Conservation (phyloP, 2,113 vertebrate genomes). For the Lanius ludovicianus region DNA sequence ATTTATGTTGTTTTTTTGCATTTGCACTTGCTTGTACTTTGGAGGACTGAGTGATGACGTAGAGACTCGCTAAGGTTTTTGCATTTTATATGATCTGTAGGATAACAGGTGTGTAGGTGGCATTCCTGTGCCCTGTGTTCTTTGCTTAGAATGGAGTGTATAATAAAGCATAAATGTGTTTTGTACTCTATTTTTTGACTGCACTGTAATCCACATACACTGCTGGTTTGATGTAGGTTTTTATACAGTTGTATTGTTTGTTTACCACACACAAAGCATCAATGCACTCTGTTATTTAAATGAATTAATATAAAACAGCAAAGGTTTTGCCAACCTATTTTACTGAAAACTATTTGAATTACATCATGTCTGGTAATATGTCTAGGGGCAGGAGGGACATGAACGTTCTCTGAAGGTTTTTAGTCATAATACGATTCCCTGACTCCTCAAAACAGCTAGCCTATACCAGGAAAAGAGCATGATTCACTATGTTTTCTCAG, state of each 20-base stretch:
- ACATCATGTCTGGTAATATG: not conserved
- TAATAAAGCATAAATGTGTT: slow-evolving; percentile 37
- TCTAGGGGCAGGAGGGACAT: not conserved
- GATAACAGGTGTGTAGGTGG: not conserved
- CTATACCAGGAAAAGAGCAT: not conserved
- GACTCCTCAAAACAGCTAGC: not conserved
- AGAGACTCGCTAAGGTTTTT: not conserved
- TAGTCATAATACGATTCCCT: not conserved
- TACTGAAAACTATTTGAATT: not conserved
- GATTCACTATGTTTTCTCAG: not conserved
- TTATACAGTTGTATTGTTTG: not conserved
- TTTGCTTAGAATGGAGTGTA: not conserved
- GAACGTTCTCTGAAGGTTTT: not conserved
- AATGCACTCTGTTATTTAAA: not conserved
- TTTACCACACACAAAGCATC: not conserved
- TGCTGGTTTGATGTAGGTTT: not conserved
- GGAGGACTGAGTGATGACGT: not conserved
- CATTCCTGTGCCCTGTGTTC: not conserved
- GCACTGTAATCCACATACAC: not conserved
- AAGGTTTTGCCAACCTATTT: not conserved
- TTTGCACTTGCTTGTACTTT: slow-evolving; percentile 22
- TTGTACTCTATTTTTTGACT: not conserved
- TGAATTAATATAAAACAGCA: not conserved
- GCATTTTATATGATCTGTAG: not conserved
- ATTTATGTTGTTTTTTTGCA: slow-evolving; percentile 24